Base-by-base conservation (phyloP, 2,797 vertebrate species). In the Picus viridis region DNA sequence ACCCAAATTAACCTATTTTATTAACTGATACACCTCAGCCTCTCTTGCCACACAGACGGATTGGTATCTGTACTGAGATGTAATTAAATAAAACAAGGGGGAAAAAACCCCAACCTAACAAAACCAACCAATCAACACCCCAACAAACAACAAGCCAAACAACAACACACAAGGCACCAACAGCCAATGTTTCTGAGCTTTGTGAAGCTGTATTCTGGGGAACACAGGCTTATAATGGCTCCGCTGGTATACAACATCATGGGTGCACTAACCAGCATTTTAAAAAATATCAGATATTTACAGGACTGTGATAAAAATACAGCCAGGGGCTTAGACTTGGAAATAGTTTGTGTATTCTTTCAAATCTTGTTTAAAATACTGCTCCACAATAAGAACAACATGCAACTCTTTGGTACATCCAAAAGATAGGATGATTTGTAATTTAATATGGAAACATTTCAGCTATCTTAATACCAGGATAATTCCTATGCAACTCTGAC, bases 361-460 rank as follows among this genome's bases (percentile, higher is more conserved):
- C 24, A 83, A 72, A 57, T 69, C 19, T 65, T 27, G 0, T 81
- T 93, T 75, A 81, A 92, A 90, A 58, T 71, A 76, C 1, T 63
- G 16, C 27, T 93, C 41, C 57, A 75, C 34, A 89, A 53, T 10
- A 84, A 30, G 43, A 88, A 79, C 22, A 92, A 59, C 41, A 43
- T 1, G 2, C 20, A 70, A 74, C 23, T 64, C 76, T 79, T 43
- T 7, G 9, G 32, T 47, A 87, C 13, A 39, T 57, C 36, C 36
- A 73, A 81, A 72, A 92, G 71, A 80, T 41, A 71, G 78, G 39
- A 74, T 53, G 91, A 85, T 89, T 88, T 94, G 96, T 92, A 93
- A 96, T 92, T 88, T 83, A 96, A 95, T 92, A 93, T 30, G 63
- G 89, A 86, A 93, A 95, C 32, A 87, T 87, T 83, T 88, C 92